Conservation (phyloP, 2,888 invertebrate species). For the Drosophila demipolita region DNA sequence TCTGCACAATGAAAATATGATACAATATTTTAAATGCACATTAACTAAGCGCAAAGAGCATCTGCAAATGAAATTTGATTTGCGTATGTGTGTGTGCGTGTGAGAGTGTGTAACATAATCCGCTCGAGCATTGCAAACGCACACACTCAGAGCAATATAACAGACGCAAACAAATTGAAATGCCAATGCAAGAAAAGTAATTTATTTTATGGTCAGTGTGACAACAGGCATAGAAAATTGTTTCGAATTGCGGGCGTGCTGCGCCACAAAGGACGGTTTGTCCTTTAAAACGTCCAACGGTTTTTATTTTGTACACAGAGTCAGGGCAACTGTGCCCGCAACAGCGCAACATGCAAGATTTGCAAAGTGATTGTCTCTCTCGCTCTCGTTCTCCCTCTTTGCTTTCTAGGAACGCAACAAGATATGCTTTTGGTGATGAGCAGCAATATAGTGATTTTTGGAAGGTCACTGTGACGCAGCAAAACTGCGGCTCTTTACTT, state of each 20-base stretch:
- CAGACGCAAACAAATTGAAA: conserved; percentile 69
- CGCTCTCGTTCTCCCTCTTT: background rate
- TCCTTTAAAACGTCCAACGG: conserved; percentile 58
- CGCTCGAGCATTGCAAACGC: conserved; percentile 19
- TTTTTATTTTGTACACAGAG: conserved; percentile 77
- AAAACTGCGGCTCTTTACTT: background rate
- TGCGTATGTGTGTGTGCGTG: background rate
- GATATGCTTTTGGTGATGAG: conserved; percentile 37
- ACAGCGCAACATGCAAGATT: conserved; percentile 38
- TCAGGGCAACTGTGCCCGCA: conserved; percentile 29
- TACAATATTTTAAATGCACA: conserved; percentile 30
- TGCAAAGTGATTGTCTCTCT: conserved; percentile 41
- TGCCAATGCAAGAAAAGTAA: conserved; percentile 67
- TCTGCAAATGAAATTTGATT: conserved; percentile 41
- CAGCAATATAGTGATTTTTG: conserved; percentile 16
- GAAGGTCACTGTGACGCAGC: background rate
- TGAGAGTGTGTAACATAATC: conserved; percentile 55
- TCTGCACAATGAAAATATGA: conserved; percentile 43
- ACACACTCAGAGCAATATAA: conserved; percentile 27
- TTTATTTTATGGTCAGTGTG: conserved; percentile 62
- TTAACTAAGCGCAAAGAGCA: conserved; percentile 38
- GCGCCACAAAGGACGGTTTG: conserved; percentile 41
- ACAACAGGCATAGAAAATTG: conserved; percentile 47
- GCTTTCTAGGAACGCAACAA: conserved; percentile 55
- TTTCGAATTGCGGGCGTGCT: conserved; percentile 66